phyloP scores from a whole-genome alignment of 2,888 invertebrate genomes.

The Choristoneura rosaceana region DNA sequence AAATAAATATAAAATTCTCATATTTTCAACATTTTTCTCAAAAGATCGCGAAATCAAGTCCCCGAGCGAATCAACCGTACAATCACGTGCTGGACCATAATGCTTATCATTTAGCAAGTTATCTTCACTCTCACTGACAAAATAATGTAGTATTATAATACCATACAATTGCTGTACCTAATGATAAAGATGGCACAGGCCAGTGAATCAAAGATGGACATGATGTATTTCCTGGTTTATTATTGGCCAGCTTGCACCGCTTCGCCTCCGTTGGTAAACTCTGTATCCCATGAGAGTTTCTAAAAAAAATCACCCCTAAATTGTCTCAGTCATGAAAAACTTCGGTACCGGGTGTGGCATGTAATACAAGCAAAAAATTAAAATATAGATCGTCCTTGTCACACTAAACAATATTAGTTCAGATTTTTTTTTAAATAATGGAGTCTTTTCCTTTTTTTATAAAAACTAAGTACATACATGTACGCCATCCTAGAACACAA shows the following conservation, averaged over 20 bases:
- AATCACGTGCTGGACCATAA: conserved; percentile 18
- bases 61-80: conserved; percentile 15
- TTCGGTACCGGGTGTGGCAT: no score
- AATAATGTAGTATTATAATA: conserved; percentile 14
- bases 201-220: conserved; percentile 20
- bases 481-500: no score
- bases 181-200: conserved; percentile 14
- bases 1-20: no score
- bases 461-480: no score
- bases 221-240: conserved; percentile 5
- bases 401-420: no score
- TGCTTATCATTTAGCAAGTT: conserved; percentile 1
- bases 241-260: background rate
- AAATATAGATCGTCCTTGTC: no score
- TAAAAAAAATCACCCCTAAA: no score
- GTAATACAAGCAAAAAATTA: no score
- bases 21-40: background rate
- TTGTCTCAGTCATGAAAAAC: no score
- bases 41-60: background rate
- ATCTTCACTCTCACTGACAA: conserved; percentile 23
- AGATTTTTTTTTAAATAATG: no score
- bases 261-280: background rate
- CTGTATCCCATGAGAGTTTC: no score
- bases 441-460: no score
- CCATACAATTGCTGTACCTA: conserved; percentile 9